Evolutionary conservation across 2,113 vertebrate species (phyloP), one percentile per base, ranked within the genome.

Genomic region (Eulemur macaco): DNA sequence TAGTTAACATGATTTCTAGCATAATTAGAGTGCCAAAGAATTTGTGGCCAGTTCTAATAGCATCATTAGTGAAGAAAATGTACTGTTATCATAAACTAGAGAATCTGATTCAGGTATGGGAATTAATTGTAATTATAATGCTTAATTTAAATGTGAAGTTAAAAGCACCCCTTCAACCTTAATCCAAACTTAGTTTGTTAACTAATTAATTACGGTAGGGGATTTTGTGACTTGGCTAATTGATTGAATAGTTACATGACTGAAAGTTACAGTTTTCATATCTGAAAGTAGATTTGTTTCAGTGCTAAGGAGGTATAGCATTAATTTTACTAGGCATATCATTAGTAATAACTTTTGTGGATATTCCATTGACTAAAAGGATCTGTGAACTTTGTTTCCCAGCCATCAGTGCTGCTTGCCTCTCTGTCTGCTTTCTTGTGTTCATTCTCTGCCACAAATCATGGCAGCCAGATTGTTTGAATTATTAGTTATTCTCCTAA

Each of bases 71-170:
- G 50, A 86, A 93, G 63, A 95, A 97, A 77, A 83, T 52, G 3
- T 83, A 60, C 10, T 71, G 8, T 86, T 76, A 60, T 58, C 17
- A 31, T 77, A 89, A 76, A 89, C 69, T 50, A 76, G 78, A 92
- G 63, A 82, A 52, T 69, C 18, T 27, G 56, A 96, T 82, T 84
- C n/a, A 64, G 50, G 64, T 20, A 54, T 39, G 17, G 17, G 69
- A 63, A 89, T 47, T 90, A 80, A 80, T 89, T 69, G 14, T 64
- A 95, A 63, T 89, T 92, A 85, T 3, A 85, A 73, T 87, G 58
- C 25, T 78, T 87, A 52, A 25, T 88, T 82, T 88, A 95, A 80
- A 76, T 88, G 31, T 95, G 78, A 94, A 80, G 23, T 69, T 64
- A 95, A 92, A 96, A 80, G 12, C 10, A 54, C 29, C 68, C 4